Base-by-base conservation (phyloP, 1,140 invertebrate genomes). In the Lasioglossum baleicum region DNA sequence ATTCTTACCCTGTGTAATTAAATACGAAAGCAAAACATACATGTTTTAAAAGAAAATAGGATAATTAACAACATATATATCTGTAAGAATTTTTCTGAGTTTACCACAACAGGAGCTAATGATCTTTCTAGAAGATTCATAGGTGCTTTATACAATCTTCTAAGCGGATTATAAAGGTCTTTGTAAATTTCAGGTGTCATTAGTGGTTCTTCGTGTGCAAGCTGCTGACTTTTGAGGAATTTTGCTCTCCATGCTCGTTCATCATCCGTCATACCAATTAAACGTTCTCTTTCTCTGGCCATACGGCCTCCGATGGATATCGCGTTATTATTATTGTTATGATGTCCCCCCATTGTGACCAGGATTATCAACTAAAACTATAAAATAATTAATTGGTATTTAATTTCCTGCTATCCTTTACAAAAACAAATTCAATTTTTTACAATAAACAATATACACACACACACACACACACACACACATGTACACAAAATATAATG, bases 231-330 rank as follows among this genome's bases (percentile, higher is more conserved):
- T 90, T 97, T 95, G 1, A 98, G 83, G 95, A 95, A 98, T 90
- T 97, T 95, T 83, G 95, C 96, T 77, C 97, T 94, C 95, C 96
- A 98, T 64, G 95, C 95, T 84, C 97, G 94, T 93, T 98, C 97
- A n/a, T 95, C 95, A 89, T 96, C 93, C 8, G 95, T 96, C 97
- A 98, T 98, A 74, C 97, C 97, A 67, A 95, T 87, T 35, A 96
- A 93, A 90, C 97, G 94, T 92, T 98, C 96, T 80, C 97, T 94
- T 93, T 97, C 96, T 0, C 90, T 90, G 22, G 93, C 94, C 92
- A 96, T 94, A 73, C 97, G 95, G 2, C 97, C 96, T 78, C 94
- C 94, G 85, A 98, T 96, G 74, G 91, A 85, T 94, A 98, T 96
- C 51, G 96, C 95, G 89, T 94, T 95, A 31, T 65, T 40, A 40